Evolutionary conservation across 2,888 invertebrate genomes (phyloP), one percentile per base, ranked within the genome.

Genomic region (Drosophila barbarae): DNA sequence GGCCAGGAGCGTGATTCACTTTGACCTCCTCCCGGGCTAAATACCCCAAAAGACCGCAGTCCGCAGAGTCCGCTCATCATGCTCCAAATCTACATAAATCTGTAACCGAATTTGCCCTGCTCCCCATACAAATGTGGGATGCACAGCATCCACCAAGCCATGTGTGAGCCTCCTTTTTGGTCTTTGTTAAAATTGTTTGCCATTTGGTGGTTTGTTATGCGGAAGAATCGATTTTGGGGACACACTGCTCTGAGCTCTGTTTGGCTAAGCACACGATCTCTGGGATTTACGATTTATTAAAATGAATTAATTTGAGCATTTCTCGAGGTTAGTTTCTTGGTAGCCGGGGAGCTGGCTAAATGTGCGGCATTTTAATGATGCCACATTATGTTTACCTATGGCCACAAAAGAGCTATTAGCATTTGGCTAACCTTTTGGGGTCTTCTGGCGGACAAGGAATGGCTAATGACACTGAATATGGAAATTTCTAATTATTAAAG

Each of bases 21-120:
- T 83, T 83, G 86, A 83, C 82, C 82, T 84, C 85, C 69, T 50
- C 59, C 50, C 41, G 35, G 41, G 30, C 41, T 51, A 52, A 42
- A 66, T 51, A 38, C 57, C 47, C 49, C n/a, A 34, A 39, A 34
- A 34, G 21, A 49, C 10, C 15, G 42, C 49, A 18, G 26, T 26
- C 52, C 55, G 23, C 13, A n/a, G n/a, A 26, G 26, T 15, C n/a
- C 28, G 51, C 55, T 67, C 67, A 65, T 83, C 81, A 80, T 82
- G 81, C 81, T 86, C 81, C 54, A 83, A 85, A 82, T 82, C 86
- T 83, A 82, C 81, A 86, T 86, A 82, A 82, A 86, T 81, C 86
- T 80, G 84, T 84, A 73, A 70, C 82, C 85, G 81, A 84, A 83
- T 77, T 36, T 50, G 41, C 52, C 36, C 56, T 54, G 70, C 58